Conservation (phyloP, 23 tunicate species). For the Oikopleura dioica region DNA sequence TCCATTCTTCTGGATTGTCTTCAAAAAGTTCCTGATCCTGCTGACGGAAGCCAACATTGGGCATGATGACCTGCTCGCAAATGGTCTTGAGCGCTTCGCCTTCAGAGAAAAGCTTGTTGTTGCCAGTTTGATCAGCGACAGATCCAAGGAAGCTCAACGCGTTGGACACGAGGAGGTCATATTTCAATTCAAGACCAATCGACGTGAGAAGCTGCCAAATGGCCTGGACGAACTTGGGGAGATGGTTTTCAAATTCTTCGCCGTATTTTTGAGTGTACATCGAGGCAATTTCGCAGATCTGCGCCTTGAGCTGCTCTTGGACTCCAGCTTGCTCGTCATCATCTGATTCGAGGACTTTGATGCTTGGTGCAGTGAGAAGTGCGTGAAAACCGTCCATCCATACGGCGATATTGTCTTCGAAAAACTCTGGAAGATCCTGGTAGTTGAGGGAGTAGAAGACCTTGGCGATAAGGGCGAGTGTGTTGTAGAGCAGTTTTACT, state of each 20-base stretch:
- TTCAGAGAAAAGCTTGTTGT: constrained; percentile 40
- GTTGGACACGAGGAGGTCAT: constrained; percentile 60
- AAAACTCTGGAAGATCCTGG: constrained; percentile 76
- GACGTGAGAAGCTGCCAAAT: constrained; percentile 51
- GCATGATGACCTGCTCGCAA: constrained; percentile 63
- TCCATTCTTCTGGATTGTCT: constrained; percentile 84
- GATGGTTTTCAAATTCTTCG: constrained; percentile 41
- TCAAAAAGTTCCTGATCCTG: constrained; percentile 82
- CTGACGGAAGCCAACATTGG: constrained; percentile 63
- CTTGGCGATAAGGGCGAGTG: constrained; percentile 51
- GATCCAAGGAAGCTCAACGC: constrained; percentile 49
- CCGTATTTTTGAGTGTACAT: constrained; percentile 91
- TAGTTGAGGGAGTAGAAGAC: constrained; percentile 86
- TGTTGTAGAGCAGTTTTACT: constrained; percentile 39
- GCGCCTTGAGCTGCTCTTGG: constrained; percentile 55
- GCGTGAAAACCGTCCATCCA: constrained; percentile 66
- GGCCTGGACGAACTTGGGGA: constrained; percentile 57
- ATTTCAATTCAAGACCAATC: constrained; percentile 65
- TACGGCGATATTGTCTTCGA: constrained; percentile 74
- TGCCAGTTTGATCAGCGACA: constrained; percentile 48
- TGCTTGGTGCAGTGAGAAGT: constrained; percentile 31
- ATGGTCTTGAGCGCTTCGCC: constrained; percentile 42
- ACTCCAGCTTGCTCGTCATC: constrained; percentile 56
- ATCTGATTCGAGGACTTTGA: constrained; percentile 32
- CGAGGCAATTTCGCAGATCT: constrained; percentile 65